Evolutionary conservation across 1,140 invertebrate genomes (phyloP).

Genomic region (Nautilus pompilius): DNA sequence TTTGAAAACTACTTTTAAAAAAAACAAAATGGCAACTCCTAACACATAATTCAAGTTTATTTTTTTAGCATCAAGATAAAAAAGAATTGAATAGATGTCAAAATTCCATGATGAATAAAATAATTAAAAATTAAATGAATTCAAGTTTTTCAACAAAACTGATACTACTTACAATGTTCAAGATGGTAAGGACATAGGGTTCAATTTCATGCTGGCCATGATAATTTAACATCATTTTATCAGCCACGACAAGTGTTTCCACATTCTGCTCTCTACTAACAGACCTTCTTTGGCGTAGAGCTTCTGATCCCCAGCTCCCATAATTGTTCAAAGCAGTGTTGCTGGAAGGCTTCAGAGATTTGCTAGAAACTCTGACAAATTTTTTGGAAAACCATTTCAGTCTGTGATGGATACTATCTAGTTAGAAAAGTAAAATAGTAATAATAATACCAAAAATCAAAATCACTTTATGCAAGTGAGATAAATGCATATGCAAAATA

Average conservation of each 20-base stretch:
- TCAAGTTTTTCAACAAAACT: neutral
- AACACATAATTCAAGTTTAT: no score
- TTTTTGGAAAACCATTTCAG: conserved; percentile 15
- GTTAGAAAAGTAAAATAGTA: no score
- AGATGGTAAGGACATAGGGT: conserved; percentile 83
- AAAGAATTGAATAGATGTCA: no score
- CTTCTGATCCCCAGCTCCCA: neutral
- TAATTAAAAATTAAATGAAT: neutral
- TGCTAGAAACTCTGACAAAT: conserved; percentile 10
- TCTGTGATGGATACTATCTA: no score
- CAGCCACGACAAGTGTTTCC: conserved; percentile 83
- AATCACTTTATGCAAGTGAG: no score
- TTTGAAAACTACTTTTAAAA: no score
- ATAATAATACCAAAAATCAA: no score
- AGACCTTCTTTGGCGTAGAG: conserved; percentile 20
- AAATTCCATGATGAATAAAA: no score
- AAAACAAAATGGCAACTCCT: no score
- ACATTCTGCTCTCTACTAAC: conserved; percentile 62
- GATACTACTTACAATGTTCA: conserved; percentile 76
- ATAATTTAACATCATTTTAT: conserved; percentile 78
- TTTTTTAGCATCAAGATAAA: no score
- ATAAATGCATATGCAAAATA: no score
- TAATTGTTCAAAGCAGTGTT: neutral
- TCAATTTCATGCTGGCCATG: conserved; percentile 59
- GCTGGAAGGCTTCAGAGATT: conserved; percentile 13